phyloP scores from a whole-genome alignment of 1,140 invertebrate species.

The Protaetia brevitarsis region DNA sequence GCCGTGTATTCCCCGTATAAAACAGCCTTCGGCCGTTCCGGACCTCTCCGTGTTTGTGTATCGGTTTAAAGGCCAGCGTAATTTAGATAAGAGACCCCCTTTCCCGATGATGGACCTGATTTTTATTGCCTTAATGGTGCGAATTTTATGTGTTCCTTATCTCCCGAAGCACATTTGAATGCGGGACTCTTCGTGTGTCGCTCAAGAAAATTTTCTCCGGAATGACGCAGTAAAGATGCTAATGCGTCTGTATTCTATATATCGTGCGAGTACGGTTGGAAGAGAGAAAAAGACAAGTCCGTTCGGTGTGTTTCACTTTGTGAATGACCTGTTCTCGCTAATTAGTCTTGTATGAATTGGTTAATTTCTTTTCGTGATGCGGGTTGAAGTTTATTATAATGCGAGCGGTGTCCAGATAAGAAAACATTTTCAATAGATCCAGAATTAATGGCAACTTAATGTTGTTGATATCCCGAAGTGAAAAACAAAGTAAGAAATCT shows the following conservation, averaged over 20 bases:
- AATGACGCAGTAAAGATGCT: constrained; percentile 10
- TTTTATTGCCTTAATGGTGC: constrained; percentile 16
- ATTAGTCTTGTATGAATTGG: not conserved
- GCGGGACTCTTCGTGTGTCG: not conserved
- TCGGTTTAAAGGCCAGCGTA: not conserved
- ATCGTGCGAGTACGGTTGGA: not conserved
- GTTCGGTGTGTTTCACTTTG: not conserved
- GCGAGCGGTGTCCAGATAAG: too few species aligned
- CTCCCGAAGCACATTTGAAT: constrained; percentile 4
- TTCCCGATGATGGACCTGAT: constrained; percentile 11
- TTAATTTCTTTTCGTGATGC: not conserved
- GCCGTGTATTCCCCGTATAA: not conserved
- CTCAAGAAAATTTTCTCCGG: constrained; percentile 9
- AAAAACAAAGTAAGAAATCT: too few species aligned
- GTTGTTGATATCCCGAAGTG: too few species aligned
- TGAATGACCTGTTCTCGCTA: not conserved
- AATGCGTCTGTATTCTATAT: constrained; percentile 1
- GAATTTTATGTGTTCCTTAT: constrained; percentile 16
- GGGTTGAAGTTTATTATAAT: too few species aligned
- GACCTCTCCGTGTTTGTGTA: not conserved
- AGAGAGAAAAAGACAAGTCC: not conserved
- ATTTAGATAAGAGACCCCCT: constrained; percentile 11
- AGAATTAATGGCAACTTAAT: too few species aligned
- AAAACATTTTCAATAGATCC: too few species aligned
- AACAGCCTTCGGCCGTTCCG: not conserved